Evolutionary conservation across 2,797 vertebrate genomes (phyloP).

Genomic region (Catostomus latipinnis): DNA sequence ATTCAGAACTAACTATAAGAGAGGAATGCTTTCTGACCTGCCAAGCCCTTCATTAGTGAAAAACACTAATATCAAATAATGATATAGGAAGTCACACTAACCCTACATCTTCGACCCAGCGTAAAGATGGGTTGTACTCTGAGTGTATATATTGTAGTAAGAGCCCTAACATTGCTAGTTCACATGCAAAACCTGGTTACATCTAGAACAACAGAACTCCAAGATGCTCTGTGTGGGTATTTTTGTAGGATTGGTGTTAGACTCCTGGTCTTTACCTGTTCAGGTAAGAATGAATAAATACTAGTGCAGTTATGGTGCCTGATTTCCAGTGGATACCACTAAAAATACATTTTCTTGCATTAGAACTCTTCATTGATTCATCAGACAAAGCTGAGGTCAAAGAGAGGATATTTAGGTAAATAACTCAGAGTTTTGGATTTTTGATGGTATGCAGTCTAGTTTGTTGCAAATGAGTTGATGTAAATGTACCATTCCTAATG

Average conservation of each 20-base stretch:
- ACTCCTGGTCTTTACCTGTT: conserved; percentile 68
- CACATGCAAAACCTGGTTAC: background rate
- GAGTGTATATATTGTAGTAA: conserved; percentile 29
- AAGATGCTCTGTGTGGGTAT: conserved; percentile 46
- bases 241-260: conserved; percentile 63
- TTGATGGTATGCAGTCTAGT: background rate
- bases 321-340: background rate
- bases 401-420: conserved; percentile 75
- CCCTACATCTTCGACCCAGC: conserved; percentile 12
- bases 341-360: conserved; percentile 30
- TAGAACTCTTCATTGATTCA: conserved; percentile 73
- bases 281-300: conserved; percentile 69
- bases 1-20: background rate
- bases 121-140: conserved; percentile 22
- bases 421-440: background rate
- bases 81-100: background rate
- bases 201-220: background rate
- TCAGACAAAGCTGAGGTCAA: conserved; percentile 70
- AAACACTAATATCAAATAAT: conserved; percentile 42
- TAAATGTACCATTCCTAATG: background rate
- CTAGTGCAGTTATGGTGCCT: background rate
- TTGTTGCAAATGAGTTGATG: background rate
- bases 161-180: conserved; percentile 12
- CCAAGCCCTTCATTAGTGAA: conserved; percentile 24
- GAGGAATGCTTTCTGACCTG: conserved; percentile 1